Conservation (phyloP, 2,888 invertebrate species). For the Deroplatys truncata region DNA sequence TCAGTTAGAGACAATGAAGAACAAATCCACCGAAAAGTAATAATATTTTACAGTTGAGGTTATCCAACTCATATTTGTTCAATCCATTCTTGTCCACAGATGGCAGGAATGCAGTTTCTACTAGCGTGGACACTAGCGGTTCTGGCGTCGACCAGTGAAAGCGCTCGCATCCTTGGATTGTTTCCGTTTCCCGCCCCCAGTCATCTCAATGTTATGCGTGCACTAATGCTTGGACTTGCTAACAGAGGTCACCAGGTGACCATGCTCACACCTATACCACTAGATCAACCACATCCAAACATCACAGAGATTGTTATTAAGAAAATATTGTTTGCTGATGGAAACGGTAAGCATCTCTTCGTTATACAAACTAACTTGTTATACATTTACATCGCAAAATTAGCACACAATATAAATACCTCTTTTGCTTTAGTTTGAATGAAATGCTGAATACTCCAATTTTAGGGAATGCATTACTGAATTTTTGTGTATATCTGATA, state of each 20-base stretch:
- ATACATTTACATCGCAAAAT: too few relatives aligned
- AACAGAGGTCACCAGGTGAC: slow-evolving; percentile 48
- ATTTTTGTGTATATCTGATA: too few relatives aligned
- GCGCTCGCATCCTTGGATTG: slow-evolving; percentile 45
- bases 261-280: slow-evolving; percentile 42
- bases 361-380: not conserved
- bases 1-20: too few relatives aligned
- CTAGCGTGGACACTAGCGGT: not conserved
- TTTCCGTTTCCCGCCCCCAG: slow-evolving; percentile 48
- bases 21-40: too few relatives aligned
- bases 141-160: slow-evolving; percentile 13
- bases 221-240: slow-evolving; percentile 45
- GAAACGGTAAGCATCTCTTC: not conserved
- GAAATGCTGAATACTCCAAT: too few relatives aligned
- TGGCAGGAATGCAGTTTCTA: too few relatives aligned
- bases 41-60: too few relatives aligned
- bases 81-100: too few relatives aligned
- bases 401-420: too few relatives aligned
- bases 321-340: not conserved
- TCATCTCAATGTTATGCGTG: slow-evolving; percentile 48
- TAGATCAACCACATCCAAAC: slow-evolving; percentile 40
- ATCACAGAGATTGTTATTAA: slow-evolving; percentile 40
- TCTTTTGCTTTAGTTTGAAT: too few relatives aligned
- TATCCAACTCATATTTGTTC: too few relatives aligned
- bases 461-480: too few relatives aligned